Base-by-base conservation (phyloP, 35 echinoderm and acorn worm genomes). In the Amphiura filiformis region DNA sequence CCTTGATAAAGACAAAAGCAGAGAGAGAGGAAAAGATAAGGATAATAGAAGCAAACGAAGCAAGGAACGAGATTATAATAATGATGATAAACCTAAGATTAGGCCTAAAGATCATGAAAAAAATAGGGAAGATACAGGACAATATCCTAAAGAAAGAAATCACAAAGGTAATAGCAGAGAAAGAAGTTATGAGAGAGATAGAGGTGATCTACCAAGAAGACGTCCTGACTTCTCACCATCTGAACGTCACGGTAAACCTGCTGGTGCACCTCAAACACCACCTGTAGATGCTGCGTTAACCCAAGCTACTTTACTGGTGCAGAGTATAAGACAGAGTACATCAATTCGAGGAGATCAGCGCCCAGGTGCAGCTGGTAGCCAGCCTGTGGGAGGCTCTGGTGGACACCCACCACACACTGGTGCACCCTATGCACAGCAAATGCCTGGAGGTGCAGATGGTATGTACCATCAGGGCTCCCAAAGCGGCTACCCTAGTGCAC, bases 181-280 rank as follows among this genome's bases (percentile, higher is more conserved):
- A 9, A 56, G 83, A n/a, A 61, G 64, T 65, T 61, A 56, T 32
- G 47, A 61, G 22, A 32, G 56, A 85, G 83, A 85, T 85, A 64
- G 39, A 15, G 52, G 65, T 35, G 61, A 70, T 70, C 26, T 13
- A 2, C 61, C 15, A 30, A 2, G 26, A 4, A 70, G 61, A 11
- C 17, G 26, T 70, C 26, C 17, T 15, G 41, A 47, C 5, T 47
- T 47, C 17, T n/a, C 1, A 26, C 61, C 61, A 70, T 70, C 61
- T 70, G 61, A 70, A 2, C 61, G 26, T 70, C 61, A 47, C 17
- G 61, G 61, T 4, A 70, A 13, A 70, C 61, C 61, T 15, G 7
- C 15, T 3, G 7, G 26, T 15, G 61, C 26, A 15, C 2, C 26
- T 30, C 61, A 70, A 30, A 70, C 7, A 2, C 61, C 61, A 26